A percentile compares a stretch with the other conserved stretches of the same genome.
Conservation (phyloP, 2,888 invertebrate species). For the Agrochola lychnidis region DNA sequence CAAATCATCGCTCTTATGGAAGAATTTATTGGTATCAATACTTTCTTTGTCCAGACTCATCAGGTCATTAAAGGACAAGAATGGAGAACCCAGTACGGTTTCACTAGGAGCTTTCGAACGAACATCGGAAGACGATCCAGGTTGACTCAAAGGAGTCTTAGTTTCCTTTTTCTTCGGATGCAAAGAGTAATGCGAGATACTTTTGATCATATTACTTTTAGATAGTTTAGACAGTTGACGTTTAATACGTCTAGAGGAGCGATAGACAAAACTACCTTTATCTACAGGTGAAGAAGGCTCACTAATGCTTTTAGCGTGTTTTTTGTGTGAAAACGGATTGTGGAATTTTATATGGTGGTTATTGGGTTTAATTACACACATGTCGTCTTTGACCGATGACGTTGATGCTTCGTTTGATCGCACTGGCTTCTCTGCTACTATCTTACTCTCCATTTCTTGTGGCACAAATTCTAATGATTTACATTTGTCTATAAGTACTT, state of each 20-base stretch:
- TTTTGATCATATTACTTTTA: slow-evolving; percentile 87
- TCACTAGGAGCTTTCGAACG: slow-evolving; percentile 84
- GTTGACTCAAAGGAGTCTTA: slow-evolving; percentile 81
- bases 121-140: slow-evolving; percentile 84
- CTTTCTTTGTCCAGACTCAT: slow-evolving; percentile 82
- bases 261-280: slow-evolving; percentile 84
- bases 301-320: slow-evolving; percentile 83
- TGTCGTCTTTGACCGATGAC: slow-evolving; percentile 71
- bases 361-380: slow-evolving; percentile 79
- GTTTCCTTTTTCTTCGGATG: slow-evolving; percentile 83
- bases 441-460: slow-evolving; percentile 44
- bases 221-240: slow-evolving; percentile 84
- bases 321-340: slow-evolving; percentile 86
- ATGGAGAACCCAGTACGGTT: slow-evolving; percentile 90
- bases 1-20: slow-evolving; percentile 83
- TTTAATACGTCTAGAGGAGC: slow-evolving; percentile 85
- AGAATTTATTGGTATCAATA: slow-evolving; percentile 73
- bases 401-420: slow-evolving; percentile 65
- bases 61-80: slow-evolving; percentile 87
- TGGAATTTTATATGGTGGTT: slow-evolving; percentile 82
- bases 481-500: slow-evolving; percentile 60
- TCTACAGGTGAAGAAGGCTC: slow-evolving; percentile 87
- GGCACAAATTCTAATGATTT: slow-evolving; percentile 65
- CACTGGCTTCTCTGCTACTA: slow-evolving; percentile 53
- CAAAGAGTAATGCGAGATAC: slow-evolving; percentile 86